phyloP scores from a whole-genome alignment of 2,888 invertebrate species.

The Tetropium fuscum region DNA sequence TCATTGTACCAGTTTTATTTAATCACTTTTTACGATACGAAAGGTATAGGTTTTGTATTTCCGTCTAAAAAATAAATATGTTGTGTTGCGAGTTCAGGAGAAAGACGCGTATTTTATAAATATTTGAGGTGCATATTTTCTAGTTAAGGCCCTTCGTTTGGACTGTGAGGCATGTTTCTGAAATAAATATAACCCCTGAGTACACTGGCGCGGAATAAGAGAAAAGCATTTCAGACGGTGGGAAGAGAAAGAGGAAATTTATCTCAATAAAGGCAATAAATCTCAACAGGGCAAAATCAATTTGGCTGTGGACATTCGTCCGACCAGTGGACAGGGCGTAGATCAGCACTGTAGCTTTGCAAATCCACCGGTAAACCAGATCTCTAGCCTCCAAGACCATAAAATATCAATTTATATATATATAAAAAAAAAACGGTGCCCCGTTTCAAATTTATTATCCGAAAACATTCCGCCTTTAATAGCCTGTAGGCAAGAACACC shows the following conservation, averaged over 20 bases:
- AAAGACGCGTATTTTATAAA: slow-evolving; percentile 28
- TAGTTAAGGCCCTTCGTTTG: slow-evolving; percentile 31
- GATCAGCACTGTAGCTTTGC: slow-evolving; percentile 2
- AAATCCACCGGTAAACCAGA: slow-evolving; percentile 56
- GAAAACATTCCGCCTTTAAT: slow-evolving; percentile 58
- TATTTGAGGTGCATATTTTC: slow-evolving; percentile 45
- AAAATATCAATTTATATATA: slow-evolving; percentile 63
- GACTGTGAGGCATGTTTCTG: slow-evolving; percentile 45
- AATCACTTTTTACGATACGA: too few relatives aligned
- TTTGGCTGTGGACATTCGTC: slow-evolving; percentile 55
- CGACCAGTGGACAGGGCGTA: slow-evolving; percentile 46
- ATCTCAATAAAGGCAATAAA: slow-evolving; percentile 63
- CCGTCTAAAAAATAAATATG: too few relatives aligned
- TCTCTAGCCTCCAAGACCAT: slow-evolving; percentile 57
- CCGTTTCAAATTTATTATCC: slow-evolving; percentile 57
- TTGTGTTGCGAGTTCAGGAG: neutral
- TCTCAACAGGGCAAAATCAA: slow-evolving; percentile 61
- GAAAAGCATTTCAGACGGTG: slow-evolving; percentile 34
- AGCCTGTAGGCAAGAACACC: slow-evolving; percentile 40
- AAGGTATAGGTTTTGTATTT: too few relatives aligned
- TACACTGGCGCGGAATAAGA: slow-evolving; percentile 43
- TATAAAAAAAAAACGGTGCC: slow-evolving; percentile 31
- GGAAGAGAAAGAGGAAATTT: slow-evolving; percentile 56
- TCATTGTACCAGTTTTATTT: too few relatives aligned
- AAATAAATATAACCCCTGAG: slow-evolving; percentile 56